Evolutionary conservation across 2,888 invertebrate genomes (phyloP), one percentile per base, ranked within the genome.

Genomic region (Heliconius cydno): DNA sequence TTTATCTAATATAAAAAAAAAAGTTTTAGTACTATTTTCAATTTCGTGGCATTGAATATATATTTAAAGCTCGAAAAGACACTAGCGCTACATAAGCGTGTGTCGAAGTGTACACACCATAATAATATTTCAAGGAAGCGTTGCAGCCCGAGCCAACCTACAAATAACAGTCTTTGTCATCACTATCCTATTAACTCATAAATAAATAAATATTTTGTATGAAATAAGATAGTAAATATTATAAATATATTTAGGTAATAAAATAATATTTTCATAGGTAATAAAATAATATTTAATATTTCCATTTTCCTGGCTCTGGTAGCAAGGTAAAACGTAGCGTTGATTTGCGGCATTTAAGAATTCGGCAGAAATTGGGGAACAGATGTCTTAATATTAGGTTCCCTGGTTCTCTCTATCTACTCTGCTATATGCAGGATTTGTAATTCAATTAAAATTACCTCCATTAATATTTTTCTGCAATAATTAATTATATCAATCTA

Each of bases 91-190:
- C 9, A 73, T 25, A 38, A 34, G 38, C 60, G 60, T 60, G 60
- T 73, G 38, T 60, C 46, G 65, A 41, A 28, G 28, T 57, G 57
- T 34, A 75, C 46, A 41, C 41, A 28, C 65, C 38, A 66, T 65
- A 65, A 65, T 65, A 25, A 66, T 65, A 41, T 75, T 41, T 25
- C 75, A 75, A 75, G 75, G 75, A 75, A 75, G 75, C 75, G 28
- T 30, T 75, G 25, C 66, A 41, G 22, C 63, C 46, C 41, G 75
- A 75, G 75, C 75, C 75, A 75, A 75, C 66, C n/a, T 46, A 75
- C 75, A 41, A 75, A 75, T 67, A 74, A 67, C 67, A 78, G 67
- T 57, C 65, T 78, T 78, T 60, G 67, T 78, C 78, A 78, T 78
- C 78, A 25, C 66, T 67, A 67, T 28, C 38, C 74, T 63, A 30